Percentiles rank a stretch among this genome's conserved stretches.
phyloP scores from a whole-genome alignment of 2,113 vertebrate genomes.

The Tursiops truncatus region DNA sequence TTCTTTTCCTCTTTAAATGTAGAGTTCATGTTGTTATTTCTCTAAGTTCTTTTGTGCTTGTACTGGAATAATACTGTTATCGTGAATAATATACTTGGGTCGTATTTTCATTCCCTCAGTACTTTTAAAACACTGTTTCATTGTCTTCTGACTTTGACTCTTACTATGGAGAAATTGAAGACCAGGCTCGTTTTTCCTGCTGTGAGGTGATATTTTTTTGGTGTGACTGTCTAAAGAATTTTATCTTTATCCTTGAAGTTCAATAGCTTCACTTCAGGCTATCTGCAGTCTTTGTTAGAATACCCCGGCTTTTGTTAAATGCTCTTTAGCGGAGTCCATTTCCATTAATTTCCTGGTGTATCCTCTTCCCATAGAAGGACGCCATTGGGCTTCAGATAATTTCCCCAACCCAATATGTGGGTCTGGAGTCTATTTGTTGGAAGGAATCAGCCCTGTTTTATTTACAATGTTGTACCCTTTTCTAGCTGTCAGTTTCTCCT shows the following conservation, averaged over 20 bases:
- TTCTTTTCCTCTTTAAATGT: background rate
- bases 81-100: background rate
- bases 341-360: background rate
- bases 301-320: background rate
- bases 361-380: background rate
- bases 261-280: background rate
- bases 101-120: background rate
- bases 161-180: background rate
- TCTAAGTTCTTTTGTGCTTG: background rate
- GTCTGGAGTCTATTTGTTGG: background rate
- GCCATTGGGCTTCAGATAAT: background rate
- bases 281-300: background rate
- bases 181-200: conserved; percentile 5
- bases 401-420: background rate
- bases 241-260: conserved; percentile 29
- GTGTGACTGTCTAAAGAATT: conserved; percentile 14
- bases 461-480: background rate
- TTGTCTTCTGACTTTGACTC: background rate
- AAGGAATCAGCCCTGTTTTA: background rate
- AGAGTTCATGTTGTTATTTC: background rate
- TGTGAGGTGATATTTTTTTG: background rate
- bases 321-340: background rate
- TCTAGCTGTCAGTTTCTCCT: background rate
- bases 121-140: background rate
- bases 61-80: background rate